Base-by-base conservation (phyloP, 2,797 vertebrate species). In the Epinephelus awoara region DNA sequence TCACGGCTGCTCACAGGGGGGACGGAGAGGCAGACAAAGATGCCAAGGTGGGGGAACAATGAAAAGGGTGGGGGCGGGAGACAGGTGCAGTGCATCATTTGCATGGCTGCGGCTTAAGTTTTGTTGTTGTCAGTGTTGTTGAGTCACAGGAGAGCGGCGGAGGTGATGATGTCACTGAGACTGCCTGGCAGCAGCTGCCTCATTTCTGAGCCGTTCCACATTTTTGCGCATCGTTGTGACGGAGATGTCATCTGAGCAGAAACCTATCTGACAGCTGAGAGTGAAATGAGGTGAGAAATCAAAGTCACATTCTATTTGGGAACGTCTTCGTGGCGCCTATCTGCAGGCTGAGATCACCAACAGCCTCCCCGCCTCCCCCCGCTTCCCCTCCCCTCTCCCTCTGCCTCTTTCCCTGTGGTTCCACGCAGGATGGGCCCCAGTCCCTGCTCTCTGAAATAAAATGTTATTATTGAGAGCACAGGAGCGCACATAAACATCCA, bases 251-350 rank as follows among this genome's bases (percentile, higher is more conserved):
- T 89, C 89, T 88, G 90, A 92, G 92, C 89, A 90, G 93, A 93
- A 94, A 94, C 84, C 91, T 91, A 91, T 94, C 90, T 93, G 95
- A 95, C 95, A 94, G 94, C 93, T 93, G 94, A 93, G 92, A 95
- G 94, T 93, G 94, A 96, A 95, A 96, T 95, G 94, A 95, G 93
- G 93, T 95, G 95, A 94, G 93, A 96, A 95, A 95, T 95, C 94
- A 95, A 95, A 95, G 94, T 95, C 94, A 91, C 89, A 92, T 95
- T 93, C 91, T 91, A 93, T 95, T 94, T 94, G 91, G 91, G 86
- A 90, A 82, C 84, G 62, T 92, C 89, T 91, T 90, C 64, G 74
- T 67, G 86, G 90, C 87, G 89, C 87, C 91, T 91, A 89, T 93
- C 92, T 91, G 91, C 85, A 87, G 87, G 79, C 91, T 88, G 91